Conservation (phyloP, 2,888 invertebrate genomes). For the Lepidocyrtoides sp. region DNA sequence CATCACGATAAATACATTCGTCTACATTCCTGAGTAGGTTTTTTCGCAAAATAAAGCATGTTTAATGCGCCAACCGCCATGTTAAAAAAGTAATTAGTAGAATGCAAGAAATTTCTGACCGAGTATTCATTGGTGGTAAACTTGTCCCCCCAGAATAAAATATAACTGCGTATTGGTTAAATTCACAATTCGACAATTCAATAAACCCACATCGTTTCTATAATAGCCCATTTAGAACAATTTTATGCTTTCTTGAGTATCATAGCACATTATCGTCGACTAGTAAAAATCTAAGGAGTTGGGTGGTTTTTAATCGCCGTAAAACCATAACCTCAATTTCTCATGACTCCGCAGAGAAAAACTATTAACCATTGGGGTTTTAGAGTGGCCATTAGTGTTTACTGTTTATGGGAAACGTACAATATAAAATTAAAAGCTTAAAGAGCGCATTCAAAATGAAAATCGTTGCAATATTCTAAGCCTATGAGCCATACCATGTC, state of each 20-base stretch:
- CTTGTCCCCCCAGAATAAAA: too few species aligned
- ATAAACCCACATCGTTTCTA: background rate
- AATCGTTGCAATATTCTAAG: background rate
- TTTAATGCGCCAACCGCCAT: too few species aligned
- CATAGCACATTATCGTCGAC: background rate
- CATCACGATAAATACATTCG: too few species aligned
- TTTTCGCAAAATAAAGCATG: too few species aligned
- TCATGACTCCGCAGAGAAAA: background rate
- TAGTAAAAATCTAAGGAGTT: background rate
- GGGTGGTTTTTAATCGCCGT: background rate
- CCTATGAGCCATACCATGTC: slow-evolving; percentile 8
- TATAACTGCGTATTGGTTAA: background rate
- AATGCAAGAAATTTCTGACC: too few species aligned
- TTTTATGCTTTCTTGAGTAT: background rate
- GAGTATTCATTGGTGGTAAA: background rate
- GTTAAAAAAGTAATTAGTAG: too few species aligned
- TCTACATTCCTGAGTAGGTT: too few species aligned
- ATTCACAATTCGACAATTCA: background rate
- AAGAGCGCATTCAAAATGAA: background rate
- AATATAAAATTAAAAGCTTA: background rate
- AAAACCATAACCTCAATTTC: background rate
- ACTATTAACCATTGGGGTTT: background rate
- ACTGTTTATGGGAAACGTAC: background rate
- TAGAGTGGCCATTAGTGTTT: background rate
- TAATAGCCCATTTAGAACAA: background rate